Evolutionary conservation across 1,140 invertebrate species (phyloP).

Genomic region (Sinella curviseta): DNA sequence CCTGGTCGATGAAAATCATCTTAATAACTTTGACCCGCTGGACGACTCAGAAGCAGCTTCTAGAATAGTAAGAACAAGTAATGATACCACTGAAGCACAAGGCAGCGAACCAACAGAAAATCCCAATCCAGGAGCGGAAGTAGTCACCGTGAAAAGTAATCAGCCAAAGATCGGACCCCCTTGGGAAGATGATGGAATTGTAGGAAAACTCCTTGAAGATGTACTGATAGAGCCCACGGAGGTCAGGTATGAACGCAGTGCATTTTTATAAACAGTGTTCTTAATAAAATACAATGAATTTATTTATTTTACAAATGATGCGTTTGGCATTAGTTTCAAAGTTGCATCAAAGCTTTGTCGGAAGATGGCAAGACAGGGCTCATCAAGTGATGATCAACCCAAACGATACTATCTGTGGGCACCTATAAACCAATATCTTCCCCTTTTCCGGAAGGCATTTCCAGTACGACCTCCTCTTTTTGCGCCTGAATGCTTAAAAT

Average conservation of each 20-base stretch:
- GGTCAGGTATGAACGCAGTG: not conserved
- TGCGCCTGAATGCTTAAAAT: constrained; percentile 22
- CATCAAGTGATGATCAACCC: not conserved
- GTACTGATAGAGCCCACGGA: not conserved
- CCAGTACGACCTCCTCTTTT: not conserved
- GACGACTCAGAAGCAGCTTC: too few species aligned
- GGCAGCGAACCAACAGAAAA: too few species aligned
- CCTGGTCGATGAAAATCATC: too few species aligned
- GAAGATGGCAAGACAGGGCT: not conserved
- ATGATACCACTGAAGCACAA: too few species aligned
- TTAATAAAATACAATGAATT: not conserved
- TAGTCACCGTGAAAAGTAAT: too few species aligned
- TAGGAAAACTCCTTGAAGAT: not conserved
- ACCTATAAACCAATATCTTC: constrained; percentile 11
- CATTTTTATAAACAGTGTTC: not conserved
- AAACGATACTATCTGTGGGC: constrained; percentile 9
- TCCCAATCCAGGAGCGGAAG: too few species aligned
- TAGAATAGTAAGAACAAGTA: too few species aligned
- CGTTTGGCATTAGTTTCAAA: not conserved
- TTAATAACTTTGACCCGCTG: too few species aligned
- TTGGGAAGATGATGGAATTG: not conserved
- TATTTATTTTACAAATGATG: not conserved
- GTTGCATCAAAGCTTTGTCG: not conserved
- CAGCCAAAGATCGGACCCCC: too few species aligned
- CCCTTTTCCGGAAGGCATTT: not conserved